Evolutionary conservation across 2,797 vertebrate genomes (phyloP).

Genomic region (Cygnus olor): DNA sequence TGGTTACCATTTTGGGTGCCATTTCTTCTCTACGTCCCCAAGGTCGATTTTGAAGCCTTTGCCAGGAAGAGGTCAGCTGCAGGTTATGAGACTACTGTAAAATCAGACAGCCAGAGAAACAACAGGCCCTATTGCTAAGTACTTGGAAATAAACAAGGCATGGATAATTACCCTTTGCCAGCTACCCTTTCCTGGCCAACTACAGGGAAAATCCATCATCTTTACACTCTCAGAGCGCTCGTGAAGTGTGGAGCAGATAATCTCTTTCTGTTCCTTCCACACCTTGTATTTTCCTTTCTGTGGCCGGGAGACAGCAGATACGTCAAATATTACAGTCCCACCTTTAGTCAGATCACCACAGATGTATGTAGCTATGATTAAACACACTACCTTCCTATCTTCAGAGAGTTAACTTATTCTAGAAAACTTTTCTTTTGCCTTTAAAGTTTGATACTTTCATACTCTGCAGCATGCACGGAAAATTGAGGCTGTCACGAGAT

Average conservation of each 20-base stretch:
- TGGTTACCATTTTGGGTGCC: not conserved
- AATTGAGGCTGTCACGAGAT: not conserved
- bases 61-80: not conserved
- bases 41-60: not conserved
- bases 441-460: not conserved
- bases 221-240: not conserved
- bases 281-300: not conserved
- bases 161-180: not conserved
- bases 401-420: not conserved
- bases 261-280: not conserved
- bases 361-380: rapidly evolving
- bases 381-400: not conserved
- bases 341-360: not conserved
- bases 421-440: not conserved
- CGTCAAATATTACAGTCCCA: rapidly evolving
- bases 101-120: constrained; percentile 51
- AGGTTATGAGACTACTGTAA: constrained; percentile 52
- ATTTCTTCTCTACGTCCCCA: not conserved
- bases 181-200: constrained; percentile 37
- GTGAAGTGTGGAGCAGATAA: not conserved
- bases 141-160: constrained; percentile 56
- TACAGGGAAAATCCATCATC: constrained; percentile 57
- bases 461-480: not conserved
- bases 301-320: not conserved
- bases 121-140: constrained; percentile 38